Evolutionary conservation across 2,113 vertebrate species (phyloP).

Genomic region (Psammodynastes pulverulentus): DNA sequence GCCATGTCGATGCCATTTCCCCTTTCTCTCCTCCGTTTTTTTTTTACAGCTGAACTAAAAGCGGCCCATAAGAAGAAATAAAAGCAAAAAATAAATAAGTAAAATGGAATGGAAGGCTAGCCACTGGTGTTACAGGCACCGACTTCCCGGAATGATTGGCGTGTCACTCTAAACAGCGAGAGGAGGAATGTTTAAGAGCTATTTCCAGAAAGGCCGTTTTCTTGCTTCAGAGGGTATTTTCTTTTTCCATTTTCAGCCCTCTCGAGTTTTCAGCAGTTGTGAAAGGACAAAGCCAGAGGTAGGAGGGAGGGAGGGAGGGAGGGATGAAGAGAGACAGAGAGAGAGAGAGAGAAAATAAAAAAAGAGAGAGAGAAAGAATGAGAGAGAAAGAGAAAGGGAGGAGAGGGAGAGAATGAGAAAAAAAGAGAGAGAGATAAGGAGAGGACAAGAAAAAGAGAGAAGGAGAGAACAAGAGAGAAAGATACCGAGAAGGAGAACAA

Average conservation of each 20-base stretch:
- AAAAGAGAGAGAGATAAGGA: too few species aligned
- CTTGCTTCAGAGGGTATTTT: not conserved
- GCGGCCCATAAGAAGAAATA: not conserved
- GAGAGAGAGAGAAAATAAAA: too few species aligned
- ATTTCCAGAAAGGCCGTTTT: not conserved
- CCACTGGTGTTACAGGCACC: not conserved
- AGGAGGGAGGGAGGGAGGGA: not conserved
- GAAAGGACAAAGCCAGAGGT: not conserved
- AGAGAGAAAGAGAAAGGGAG: too few species aligned
- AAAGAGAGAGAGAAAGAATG: too few species aligned
- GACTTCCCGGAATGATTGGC: not conserved
- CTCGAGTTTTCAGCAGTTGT: not conserved
- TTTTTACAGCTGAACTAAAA: not conserved
- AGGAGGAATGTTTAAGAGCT: not conserved
- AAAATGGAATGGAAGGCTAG: not conserved
- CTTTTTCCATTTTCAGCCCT: not conserved
- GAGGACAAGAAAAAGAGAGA: too few species aligned
- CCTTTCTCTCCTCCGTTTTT: not conserved
- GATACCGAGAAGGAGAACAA: too few species aligned
- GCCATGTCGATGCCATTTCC: not conserved
- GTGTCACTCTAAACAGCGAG: not conserved
- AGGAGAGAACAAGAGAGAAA: too few species aligned
- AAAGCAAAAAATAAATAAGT: not conserved
- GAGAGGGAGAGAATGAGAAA: too few species aligned
- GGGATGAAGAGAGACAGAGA: fast-evolving